Conservation (phyloP, 2,888 invertebrate genomes). For the Dione juno region DNA sequence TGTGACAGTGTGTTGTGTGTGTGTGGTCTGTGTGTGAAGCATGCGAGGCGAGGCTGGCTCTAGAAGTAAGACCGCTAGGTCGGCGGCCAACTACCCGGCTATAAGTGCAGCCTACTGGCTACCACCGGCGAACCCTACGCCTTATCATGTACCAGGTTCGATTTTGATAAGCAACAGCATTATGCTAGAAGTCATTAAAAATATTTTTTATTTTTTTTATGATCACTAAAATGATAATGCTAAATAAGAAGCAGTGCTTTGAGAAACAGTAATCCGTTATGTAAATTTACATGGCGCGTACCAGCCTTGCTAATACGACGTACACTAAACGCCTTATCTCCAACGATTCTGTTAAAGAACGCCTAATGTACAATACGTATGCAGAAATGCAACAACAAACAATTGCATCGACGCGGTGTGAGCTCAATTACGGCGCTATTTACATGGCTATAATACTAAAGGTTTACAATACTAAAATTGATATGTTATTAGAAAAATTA, state of each 20-base stretch:
- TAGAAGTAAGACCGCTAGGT: slow-evolving; percentile 66
- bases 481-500: slow-evolving; percentile 33
- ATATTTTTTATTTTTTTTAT: not conserved
- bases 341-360: slow-evolving; percentile 23
- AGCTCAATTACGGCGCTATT: slow-evolving; percentile 35
- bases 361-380: slow-evolving; percentile 28
- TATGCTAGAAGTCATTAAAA: not conserved
- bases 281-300: slow-evolving; percentile 2
- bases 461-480: slow-evolving; percentile 16
- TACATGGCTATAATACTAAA: slow-evolving; percentile 34
- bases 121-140: slow-evolving; percentile 90
- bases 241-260: not conserved
- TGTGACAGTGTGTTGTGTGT: slow-evolving; percentile 61
- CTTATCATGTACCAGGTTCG: slow-evolving; percentile 93
- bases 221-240: not conserved
- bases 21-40: slow-evolving; percentile 60
- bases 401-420: slow-evolving; percentile 34
- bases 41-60: slow-evolving; percentile 81
- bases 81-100: slow-evolving; percentile 86
- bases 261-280: not conserved
- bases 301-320: slow-evolving; percentile 31
- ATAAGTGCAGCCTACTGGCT: slow-evolving; percentile 94
- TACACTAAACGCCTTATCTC: slow-evolving; percentile 42
- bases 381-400: slow-evolving; percentile 40
- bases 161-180: not conserved